Base-by-base conservation (phyloP, 2,888 invertebrate species). In the Cabera pusaria region DNA sequence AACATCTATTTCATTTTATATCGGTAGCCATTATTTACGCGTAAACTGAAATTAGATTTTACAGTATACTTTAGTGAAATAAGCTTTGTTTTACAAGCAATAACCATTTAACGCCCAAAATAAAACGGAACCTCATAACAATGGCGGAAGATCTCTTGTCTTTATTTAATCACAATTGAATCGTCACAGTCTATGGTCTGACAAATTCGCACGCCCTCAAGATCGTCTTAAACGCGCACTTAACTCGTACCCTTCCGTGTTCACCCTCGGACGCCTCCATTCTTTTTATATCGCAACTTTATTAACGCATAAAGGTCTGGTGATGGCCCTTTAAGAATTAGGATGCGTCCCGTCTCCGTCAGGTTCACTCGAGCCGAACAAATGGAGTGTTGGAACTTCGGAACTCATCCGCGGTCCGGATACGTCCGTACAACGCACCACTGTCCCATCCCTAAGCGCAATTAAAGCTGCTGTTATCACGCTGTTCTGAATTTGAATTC, bases 221-320 rank as follows among this genome's bases (percentile, higher is more conserved):
- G 79, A 86, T 86, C 71, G 76, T 64, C 86, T 83, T 87, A 86
- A 88, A 87, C 82, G 87, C 78, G 72, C 78, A 86, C 86, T 88
- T 88, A 88, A 85, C 74, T 67, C 16, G 21, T 85, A 86, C 87
- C 87, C 83, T 81, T 74, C 63, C 72, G 72, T 68, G 68, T 81
- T 81, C 82, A 84, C 86, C 88, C 88, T 87, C 73, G 85, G 86
- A 84, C 86, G 86, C 83, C 76, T 84, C 65, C 70, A 71, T 85
- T 85, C 86, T 87, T 88, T 86, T 88, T 87, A 88, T 87, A 87
- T 87, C 80, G 83, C 85, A 86, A 86, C 86, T 88, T 88, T 88
- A 88, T 88, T 88, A 88, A 87, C 88, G 87, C 76, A 87, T 88
- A 88, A 88, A 88, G 87, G 87, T 84, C 85, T 84, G 66, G 68